These are phyloP conservation scores for Scolopax mira DNA, from an alignment of 2,113 vertebrate genomes.

Conservation along the genomic window DNA sequence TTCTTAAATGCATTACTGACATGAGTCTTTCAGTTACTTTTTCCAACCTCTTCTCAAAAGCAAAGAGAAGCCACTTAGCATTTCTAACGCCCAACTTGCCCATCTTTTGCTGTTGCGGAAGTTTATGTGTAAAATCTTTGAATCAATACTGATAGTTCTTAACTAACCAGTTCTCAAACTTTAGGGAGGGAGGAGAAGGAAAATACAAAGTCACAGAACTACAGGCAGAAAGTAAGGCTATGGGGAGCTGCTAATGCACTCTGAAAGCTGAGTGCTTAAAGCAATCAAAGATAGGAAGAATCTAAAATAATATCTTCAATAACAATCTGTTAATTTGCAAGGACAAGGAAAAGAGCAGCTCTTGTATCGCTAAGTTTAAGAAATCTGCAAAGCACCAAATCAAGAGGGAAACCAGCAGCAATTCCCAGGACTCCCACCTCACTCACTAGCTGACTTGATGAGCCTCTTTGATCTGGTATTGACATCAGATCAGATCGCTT, in stretches of 20 bases:
- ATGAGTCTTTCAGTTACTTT: neutral
- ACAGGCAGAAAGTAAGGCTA: neutral
- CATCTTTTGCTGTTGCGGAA: neutral
- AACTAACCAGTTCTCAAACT: neutral
- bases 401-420: slow-evolving; percentile 57
- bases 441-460: slow-evolving; percentile 39
- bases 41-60: slow-evolving; percentile 8
- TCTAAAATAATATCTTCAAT: neutral
- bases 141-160: neutral
- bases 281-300: neutral
- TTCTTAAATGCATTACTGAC: neutral
- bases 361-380: neutral
- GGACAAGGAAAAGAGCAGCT: neutral
- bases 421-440: slow-evolving; percentile 35
- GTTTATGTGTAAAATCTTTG: neutral
- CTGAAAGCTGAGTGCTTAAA: neutral
- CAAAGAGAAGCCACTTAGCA: neutral
- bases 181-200: neutral
- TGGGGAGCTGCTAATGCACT: neutral
- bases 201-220: neutral
- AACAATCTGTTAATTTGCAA: neutral
- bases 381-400: slow-evolving; percentile 8
- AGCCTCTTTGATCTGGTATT: slow-evolving; percentile 61
- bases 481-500: slow-evolving; percentile 47
- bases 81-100: slow-evolving; percentile 19